Conservation (phyloP, 2,888 invertebrate species). For the Tipula lateralis region DNA sequence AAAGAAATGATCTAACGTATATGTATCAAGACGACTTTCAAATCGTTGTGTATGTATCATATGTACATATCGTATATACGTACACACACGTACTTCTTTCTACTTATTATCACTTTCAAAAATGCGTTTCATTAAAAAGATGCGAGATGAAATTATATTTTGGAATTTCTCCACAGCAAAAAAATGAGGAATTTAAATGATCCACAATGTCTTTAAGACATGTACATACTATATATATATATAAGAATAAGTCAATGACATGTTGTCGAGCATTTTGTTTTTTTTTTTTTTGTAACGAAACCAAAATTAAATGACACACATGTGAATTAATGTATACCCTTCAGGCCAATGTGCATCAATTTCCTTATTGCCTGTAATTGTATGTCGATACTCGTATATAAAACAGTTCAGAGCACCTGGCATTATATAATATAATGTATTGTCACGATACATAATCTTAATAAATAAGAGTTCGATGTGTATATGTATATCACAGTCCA, state of each 20-base stretch:
- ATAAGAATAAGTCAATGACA: not conserved
- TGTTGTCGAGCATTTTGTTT: not conserved
- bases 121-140: conserved; percentile 19
- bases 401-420: not conserved
- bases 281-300: not conserved
- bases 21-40: not conserved
- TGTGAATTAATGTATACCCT: not conserved
- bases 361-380: not conserved
- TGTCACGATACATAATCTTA: not conserved
- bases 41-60: not conserved
- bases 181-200: not conserved
- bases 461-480: too few species aligned
- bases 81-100: not conserved
- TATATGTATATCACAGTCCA: not conserved
- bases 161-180: not conserved
- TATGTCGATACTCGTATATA: not conserved
- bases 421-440: not conserved
- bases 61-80: too few species aligned
- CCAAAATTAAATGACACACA: not conserved
- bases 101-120: not conserved
- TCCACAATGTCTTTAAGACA: not conserved
- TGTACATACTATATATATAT: too few species aligned
- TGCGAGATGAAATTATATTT: not conserved
- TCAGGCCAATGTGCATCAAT: not conserved
- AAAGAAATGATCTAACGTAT: not conserved